Evolutionary conservation across 2,797 vertebrate genomes (phyloP).

Genomic region (Parauchenoglanis punctatus): DNA sequence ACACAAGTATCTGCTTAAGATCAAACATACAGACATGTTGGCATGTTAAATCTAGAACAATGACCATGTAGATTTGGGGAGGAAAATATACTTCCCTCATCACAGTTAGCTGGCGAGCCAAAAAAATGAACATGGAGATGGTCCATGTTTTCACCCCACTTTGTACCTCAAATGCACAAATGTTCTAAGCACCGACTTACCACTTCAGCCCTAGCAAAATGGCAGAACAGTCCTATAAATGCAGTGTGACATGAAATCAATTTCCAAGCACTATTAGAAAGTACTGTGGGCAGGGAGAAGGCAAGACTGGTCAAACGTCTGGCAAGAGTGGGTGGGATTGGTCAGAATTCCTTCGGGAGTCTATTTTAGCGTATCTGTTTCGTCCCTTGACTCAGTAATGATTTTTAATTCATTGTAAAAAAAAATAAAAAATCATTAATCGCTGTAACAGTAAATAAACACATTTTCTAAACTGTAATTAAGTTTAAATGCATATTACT

Average conservation of each 20-base stretch:
- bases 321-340: neutral
- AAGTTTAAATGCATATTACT: neutral
- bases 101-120: neutral
- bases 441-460: neutral
- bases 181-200: neutral
- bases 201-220: neutral
- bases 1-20: neutral
- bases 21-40: neutral
- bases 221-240: neutral
- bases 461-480: neutral
- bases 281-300: neutral
- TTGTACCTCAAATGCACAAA: neutral
- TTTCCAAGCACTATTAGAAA: neutral
- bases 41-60: neutral
- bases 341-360: neutral
- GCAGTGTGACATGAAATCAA: neutral
- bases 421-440: neutral
- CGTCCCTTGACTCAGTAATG: neutral
- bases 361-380: neutral
- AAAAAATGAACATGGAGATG: neutral
- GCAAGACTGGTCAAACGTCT: neutral
- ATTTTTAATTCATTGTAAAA: neutral
- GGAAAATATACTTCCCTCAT: neutral
- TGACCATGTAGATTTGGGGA: neutral
- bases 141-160: neutral